Evolutionary conservation across 37 sponge, comb jelly and placozoan genomes (phyloP), one percentile per base, ranked within the genome.

Genomic region (Bolinopsis microptera): DNA sequence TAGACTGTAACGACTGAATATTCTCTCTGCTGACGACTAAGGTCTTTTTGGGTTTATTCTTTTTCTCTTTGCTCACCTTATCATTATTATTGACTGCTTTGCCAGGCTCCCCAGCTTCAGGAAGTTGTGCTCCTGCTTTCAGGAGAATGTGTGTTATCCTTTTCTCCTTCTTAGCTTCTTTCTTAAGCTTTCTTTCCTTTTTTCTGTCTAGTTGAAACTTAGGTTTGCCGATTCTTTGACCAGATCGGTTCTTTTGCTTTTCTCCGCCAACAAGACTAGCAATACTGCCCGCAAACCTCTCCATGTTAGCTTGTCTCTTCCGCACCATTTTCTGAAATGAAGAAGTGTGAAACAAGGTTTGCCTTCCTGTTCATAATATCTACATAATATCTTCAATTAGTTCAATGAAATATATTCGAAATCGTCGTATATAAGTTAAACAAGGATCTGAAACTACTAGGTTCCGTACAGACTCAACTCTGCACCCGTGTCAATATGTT

Each of bases 291-390:
- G 90, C 90, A 41, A 86, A 86, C 41, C 90, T 2, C 61, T 86
- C 90, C 5, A 86, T 25, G 61, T 86, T 86, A n/a, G 90, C 90
- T 86, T 86, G 90, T 41, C 90, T 39, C 39, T 86, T 86, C 61
- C 35, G 32, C 61, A 41, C 90, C 90, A 86, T 86, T 5, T 5
- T 48, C 90, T 86, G 90, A 16, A 86, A 86, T 41, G n/a, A n/a
- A n/a, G n/a, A n/a, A n/a, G n/a, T n/a, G n/a, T 13, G 21, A 21
- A n/a, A n/a, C n/a, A n/a, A n/a, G n/a, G n/a, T n/a, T n/a, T n/a
- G n/a, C n/a, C n/a, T n/a, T n/a, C n/a, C n/a, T n/a, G n/a, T n/a
- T n/a, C n/a, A n/a, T n/a, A n/a, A n/a, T n/a, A n/a, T n/a, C n/a
- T n/a, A n/a, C n/a, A n/a, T n/a, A n/a, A 67, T 13, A 67, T 67